Conservation (phyloP, 1,140 invertebrate species). For the Popillia japonica region DNA sequence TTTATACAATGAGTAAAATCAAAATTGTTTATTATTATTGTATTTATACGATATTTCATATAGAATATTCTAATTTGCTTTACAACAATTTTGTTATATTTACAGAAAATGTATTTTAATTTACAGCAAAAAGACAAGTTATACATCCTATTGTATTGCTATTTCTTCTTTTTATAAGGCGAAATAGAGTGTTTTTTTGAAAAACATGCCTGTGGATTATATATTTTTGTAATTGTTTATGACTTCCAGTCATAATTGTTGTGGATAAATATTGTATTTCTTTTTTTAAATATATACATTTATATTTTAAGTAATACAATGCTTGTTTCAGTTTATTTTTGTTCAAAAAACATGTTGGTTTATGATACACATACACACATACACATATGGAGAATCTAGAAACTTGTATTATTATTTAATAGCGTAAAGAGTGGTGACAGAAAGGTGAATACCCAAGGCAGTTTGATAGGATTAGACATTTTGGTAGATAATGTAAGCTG, state of each 20-base stretch:
- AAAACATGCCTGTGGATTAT: neutral
- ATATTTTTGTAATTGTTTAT: constrained; percentile 21
- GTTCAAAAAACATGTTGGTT: neutral
- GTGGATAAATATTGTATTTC: constrained; percentile 30
- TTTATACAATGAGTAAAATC: constrained; percentile 15
- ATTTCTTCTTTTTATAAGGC: constrained; percentile 19
- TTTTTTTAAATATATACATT: constrained; percentile 35
- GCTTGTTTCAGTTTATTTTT: neutral
- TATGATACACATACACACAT: neutral
- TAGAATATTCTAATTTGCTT: neutral
- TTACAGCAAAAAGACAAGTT: neutral
- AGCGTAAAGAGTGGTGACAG: too few species aligned
- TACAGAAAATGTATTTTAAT: neutral
- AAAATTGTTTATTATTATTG: constrained; percentile 29
- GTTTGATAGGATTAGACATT: too few species aligned
- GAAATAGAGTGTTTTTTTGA: neutral
- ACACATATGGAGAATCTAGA: too few species aligned
- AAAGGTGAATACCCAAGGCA: too few species aligned
- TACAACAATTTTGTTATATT: neutral
- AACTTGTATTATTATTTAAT: too few species aligned
- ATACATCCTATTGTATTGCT: neutral
- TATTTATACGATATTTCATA: neutral
- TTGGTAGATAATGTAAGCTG: too few species aligned
- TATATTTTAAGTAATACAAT: constrained; percentile 5
- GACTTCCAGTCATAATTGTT: constrained; percentile 24